These are phyloP conservation scores for Engystomops pustulosus DNA, from an alignment of 2,113 vertebrate genomes.

Conservation along the genomic window DNA sequence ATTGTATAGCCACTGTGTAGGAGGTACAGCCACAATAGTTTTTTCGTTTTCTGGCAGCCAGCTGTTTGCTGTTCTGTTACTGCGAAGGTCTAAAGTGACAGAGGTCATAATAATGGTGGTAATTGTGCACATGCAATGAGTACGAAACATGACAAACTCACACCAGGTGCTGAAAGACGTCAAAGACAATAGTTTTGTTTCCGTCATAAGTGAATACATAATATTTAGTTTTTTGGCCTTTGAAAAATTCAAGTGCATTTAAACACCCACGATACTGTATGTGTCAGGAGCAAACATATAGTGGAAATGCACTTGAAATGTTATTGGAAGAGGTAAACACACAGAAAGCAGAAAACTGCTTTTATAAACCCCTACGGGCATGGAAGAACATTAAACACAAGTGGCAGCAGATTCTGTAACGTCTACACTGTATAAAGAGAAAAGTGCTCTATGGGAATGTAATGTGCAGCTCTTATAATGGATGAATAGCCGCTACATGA, in stretches of 20 bases:
- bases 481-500: not conserved
- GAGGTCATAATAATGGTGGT: conserved; percentile 41
- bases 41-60: conserved; percentile 22
- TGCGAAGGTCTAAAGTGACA: conserved; percentile 25
- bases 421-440: conserved; percentile 1
- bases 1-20: not conserved
- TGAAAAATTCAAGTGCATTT: conserved; percentile 17
- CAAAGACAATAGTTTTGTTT: conserved; percentile 34
- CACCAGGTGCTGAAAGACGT: conserved; percentile 31
- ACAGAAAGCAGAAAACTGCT: not conserved
- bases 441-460: no score
- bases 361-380: conserved; percentile 31
- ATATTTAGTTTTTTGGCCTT: conserved; percentile 39
- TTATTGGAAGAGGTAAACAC: conserved; percentile 45
- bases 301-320: conserved; percentile 34
- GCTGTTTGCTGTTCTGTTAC: conserved; percentile 41
- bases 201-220: conserved; percentile 20
- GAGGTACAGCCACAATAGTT: no score
- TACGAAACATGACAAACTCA: conserved; percentile 45
- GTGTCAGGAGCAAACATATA: conserved; percentile 27
- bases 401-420: conserved; percentile 11
- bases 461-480: not conserved
- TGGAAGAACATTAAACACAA: conserved; percentile 23
- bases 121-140: conserved; percentile 21
- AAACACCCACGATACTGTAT: conserved; percentile 23